These are phyloP conservation scores for Rapana venosa DNA, from an alignment of 2,888 invertebrate species.

Conservation along the genomic window DNA sequence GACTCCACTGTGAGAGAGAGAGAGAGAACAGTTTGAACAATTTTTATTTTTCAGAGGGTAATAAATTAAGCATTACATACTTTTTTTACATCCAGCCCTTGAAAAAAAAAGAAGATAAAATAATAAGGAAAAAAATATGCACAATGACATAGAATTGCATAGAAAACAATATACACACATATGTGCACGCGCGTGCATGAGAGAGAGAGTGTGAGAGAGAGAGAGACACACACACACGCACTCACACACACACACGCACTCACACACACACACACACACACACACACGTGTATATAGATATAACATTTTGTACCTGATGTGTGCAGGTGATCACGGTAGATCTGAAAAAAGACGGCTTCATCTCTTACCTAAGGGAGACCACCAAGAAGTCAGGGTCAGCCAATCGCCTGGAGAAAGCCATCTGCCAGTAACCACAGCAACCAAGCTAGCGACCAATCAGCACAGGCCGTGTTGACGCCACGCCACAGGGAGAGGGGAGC, in stretches of 20 bases:
- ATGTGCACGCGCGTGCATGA: too few species aligned
- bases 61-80: too few species aligned
- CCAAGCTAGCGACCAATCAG: background rate
- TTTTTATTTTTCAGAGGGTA: too few species aligned
- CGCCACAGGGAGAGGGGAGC: background rate
- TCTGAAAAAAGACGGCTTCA: conserved; percentile 71
- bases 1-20: too few species aligned
- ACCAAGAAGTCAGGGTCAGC: conserved; percentile 70
- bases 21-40: too few species aligned
- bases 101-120: too few species aligned
- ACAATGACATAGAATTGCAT: too few species aligned
- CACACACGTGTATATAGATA: too few species aligned
- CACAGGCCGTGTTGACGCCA: background rate
- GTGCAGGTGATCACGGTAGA: conserved; percentile 71
- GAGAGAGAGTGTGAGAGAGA: too few species aligned
- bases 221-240: background rate
- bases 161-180: too few species aligned
- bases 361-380: conserved; percentile 69
- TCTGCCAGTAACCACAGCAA: conserved; percentile 49
- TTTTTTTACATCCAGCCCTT: too few species aligned
- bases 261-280: background rate
- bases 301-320: background rate
- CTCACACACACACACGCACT: background rate
- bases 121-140: too few species aligned
- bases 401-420: conserved; percentile 67